Evolutionary conservation across 2,113 vertebrate genomes (phyloP), one percentile per base, ranked within the genome.

Genomic region (Baryphthengus martii): DNA sequence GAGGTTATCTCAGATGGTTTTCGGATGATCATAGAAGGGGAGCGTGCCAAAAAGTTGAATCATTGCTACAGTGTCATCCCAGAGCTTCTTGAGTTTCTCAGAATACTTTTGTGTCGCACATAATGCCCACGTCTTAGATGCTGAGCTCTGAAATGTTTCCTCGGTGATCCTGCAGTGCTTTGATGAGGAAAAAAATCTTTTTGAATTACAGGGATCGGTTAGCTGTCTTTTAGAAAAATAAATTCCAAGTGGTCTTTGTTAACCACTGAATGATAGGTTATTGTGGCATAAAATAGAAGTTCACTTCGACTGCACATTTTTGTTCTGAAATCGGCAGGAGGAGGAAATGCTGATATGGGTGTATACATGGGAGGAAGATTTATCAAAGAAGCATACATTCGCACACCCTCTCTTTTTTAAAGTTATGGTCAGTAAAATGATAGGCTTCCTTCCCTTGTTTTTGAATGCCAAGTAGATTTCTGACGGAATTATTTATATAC

Each of bases 281-380:
- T 96, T 93, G 85, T 91, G 90, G 56, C 42, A 65, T 88, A 89
- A 96, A 96, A 92, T 89, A 96, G 90, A 90, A 95, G 95, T 85
- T 89, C 78, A 83, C 73, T 96, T 63, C 81, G 82, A 56, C 80
- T 94, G 89, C 94, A 72, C 80, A 96, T 94, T 97, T 95, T 96
- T 95, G 91, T 88, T 85, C 92, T 96, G 92, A 91, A 97, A 85
- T 94, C 72, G 17, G 88, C 85, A 53, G 91, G 83, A 95, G 94
- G 80, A 97, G 95, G 95, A 97, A 97, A 95, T 93, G 85, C 94
- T 96, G 95, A 96, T 96, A 95, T 90, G 95, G 89, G 89, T 88
- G 95, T 93, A 93, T 76, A 47, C 83, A 63, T 92, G 81, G 85
- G 89, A 97, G 62, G 93, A 95, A 96, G 94, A 95, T 92, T 95